A percentile compares a stretch with the other conserved stretches of the same genome.
Conservation (phyloP, 2,888 invertebrate genomes). For the Apocheima hispidaria region DNA sequence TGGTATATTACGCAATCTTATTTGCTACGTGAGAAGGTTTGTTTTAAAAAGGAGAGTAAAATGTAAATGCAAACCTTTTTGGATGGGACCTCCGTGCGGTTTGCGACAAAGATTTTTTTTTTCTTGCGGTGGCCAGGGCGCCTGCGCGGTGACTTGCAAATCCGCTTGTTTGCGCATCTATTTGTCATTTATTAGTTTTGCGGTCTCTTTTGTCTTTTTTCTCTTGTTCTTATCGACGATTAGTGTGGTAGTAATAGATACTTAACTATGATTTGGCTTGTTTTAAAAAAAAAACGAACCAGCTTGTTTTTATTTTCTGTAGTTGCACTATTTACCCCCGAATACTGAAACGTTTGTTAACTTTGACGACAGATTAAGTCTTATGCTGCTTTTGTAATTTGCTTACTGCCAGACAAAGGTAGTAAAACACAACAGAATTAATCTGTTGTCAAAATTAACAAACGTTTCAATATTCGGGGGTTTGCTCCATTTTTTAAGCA, state of each 20-base stretch:
- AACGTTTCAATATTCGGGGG: too few relatives aligned
- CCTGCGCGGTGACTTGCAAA: constrained; percentile 67
- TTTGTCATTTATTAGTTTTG: constrained; percentile 64
- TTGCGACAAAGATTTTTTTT: constrained; percentile 64
- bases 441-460: too few relatives aligned
- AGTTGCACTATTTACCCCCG: too few relatives aligned
- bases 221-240: constrained; percentile 34
- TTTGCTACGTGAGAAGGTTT: background rate
- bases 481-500: too few relatives aligned
- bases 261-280: constrained; percentile 22
- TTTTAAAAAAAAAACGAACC: background rate
- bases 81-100: constrained; percentile 59
- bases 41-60: constrained; percentile 10
- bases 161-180: constrained; percentile 61
- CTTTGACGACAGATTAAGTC: too few relatives aligned
- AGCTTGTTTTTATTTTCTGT: background rate
- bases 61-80: constrained; percentile 23
- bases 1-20: background rate
- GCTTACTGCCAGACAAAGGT: too few relatives aligned
- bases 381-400: too few relatives aligned
- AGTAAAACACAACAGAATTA: too few relatives aligned
- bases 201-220: constrained; percentile 62
- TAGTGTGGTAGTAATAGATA: constrained; percentile 35
- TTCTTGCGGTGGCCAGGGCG: constrained; percentile 31
- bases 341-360: too few relatives aligned